Evolutionary conservation across 2,113 vertebrate genomes (phyloP).

Genomic region (Axis porcinus): DNA sequence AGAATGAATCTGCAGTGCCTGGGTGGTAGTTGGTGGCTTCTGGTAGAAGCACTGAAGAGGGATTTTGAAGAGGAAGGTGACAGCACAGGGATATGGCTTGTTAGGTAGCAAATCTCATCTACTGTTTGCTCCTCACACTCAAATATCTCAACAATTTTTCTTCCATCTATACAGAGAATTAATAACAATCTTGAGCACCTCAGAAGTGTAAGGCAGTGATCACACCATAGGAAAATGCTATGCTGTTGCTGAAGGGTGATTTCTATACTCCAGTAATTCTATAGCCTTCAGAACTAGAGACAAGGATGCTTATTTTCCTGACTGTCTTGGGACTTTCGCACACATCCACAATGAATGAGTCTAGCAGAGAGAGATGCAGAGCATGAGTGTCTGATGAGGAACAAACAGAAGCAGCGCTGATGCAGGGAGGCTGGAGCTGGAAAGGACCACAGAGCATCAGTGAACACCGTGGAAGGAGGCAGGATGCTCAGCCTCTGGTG

Average conservation of each 20-base stretch:
- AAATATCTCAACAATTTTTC: not conserved
- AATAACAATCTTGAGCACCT: not conserved
- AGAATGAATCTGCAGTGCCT: not conserved
- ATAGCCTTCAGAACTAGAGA: not conserved
- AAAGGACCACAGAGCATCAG: not conserved
- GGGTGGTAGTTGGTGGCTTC: rapidly evolving
- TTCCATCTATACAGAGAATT: not conserved
- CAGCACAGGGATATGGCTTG: not conserved
- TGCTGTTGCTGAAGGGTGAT: too few relatives aligned
- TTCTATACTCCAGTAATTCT: not conserved
- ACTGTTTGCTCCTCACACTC: not conserved
- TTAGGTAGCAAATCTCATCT: not conserved
- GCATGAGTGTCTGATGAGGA: not conserved
- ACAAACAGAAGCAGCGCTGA: not conserved
- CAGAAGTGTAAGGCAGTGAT: not conserved
- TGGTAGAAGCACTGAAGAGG: not conserved
- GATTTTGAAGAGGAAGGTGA: not conserved
- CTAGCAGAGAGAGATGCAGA: not conserved
- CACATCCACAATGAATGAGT: rapidly evolving
- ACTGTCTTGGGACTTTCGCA: not conserved
- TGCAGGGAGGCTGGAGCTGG: rapidly evolving
- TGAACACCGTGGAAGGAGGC: rapidly evolving
- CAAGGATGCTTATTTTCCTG: not conserved
- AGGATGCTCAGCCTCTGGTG: rapidly evolving
- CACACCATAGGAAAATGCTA: too few relatives aligned